These are phyloP conservation scores for Tortrix viridana DNA, from an alignment of 2,888 invertebrate genomes.

Conservation along the genomic window DNA sequence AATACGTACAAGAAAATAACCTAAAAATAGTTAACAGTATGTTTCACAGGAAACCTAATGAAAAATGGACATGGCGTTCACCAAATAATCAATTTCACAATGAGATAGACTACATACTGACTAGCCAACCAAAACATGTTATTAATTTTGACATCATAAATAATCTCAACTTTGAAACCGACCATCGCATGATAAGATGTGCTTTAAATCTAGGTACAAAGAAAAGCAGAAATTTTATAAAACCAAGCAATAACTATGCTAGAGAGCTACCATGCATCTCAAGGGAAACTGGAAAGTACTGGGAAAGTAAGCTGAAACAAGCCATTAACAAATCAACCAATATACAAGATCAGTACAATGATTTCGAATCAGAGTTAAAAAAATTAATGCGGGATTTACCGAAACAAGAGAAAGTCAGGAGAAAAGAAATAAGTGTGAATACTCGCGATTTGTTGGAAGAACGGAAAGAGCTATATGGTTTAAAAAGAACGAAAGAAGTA, in stretches of 20 bases:
- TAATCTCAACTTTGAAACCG: background rate
- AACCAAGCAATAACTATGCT: background rate
- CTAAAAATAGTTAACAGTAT: background rate
- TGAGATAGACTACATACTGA: slow-evolving; percentile 3
- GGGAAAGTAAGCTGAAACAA: too few relatives aligned
- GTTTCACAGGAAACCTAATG: background rate
- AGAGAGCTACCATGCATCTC: background rate
- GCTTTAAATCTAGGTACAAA: background rate
- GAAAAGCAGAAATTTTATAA: background rate
- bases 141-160: background rate
- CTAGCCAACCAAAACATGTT: background rate
- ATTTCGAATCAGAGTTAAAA: too few relatives aligned
- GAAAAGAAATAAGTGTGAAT: background rate
- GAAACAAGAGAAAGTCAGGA: too few relatives aligned
- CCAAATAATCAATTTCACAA: background rate
- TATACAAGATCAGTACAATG: too few relatives aligned
- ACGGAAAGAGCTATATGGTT: background rate
- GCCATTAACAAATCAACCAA: too few relatives aligned
- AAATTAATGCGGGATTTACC: too few relatives aligned
- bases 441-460: background rate
- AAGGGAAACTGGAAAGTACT: too few relatives aligned
- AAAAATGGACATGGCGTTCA: slow-evolving; percentile 1
- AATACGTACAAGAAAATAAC: too few relatives aligned
- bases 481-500: background rate
- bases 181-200: slow-evolving; percentile 3